A percentile compares a stretch with the other conserved stretches of the same genome.
phyloP scores from a whole-genome alignment of 2,113 vertebrate genomes.

The Channa argus region DNA sequence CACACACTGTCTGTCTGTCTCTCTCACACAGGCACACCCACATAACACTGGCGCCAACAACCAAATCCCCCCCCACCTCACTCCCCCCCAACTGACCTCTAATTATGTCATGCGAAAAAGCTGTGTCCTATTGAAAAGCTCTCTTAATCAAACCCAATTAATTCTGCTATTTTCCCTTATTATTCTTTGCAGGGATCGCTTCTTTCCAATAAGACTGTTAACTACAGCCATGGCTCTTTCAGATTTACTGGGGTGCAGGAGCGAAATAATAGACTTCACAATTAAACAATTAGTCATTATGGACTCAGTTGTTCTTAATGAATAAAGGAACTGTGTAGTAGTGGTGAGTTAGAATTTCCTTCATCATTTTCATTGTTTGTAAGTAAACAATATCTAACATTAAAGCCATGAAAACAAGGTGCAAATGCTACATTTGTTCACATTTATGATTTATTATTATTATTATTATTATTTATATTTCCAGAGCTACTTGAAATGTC shows the following conservation, averaged over 20 bases:
- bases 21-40: constrained; percentile 62
- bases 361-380: constrained; percentile 8
- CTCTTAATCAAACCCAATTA: constrained; percentile 89
- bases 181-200: constrained; percentile 79
- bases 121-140: constrained; percentile 87
- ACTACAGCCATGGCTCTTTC: constrained; percentile 77
- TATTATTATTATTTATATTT: too few species aligned
- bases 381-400: constrained; percentile 20
- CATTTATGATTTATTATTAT: too few species aligned
- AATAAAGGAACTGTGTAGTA: constrained; percentile 62
- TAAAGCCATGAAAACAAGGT: not conserved
- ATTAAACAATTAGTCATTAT: constrained; percentile 88
- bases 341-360: constrained; percentile 37
- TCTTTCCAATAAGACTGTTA: constrained; percentile 84
- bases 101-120: constrained; percentile 89
- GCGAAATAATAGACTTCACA: constrained; percentile 80
- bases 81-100: constrained; percentile 78
- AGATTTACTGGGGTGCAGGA: constrained; percentile 67
- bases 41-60: constrained; percentile 84
- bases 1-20: constrained; percentile 31
- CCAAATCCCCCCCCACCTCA: constrained; percentile 49
- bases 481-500: too few species aligned
- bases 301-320: constrained; percentile 81
- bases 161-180: constrained; percentile 89
- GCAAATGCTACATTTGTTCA: too few species aligned